phyloP scores from a whole-genome alignment of 2,113 vertebrate species.

The Gnathonemus longibarbis region DNA sequence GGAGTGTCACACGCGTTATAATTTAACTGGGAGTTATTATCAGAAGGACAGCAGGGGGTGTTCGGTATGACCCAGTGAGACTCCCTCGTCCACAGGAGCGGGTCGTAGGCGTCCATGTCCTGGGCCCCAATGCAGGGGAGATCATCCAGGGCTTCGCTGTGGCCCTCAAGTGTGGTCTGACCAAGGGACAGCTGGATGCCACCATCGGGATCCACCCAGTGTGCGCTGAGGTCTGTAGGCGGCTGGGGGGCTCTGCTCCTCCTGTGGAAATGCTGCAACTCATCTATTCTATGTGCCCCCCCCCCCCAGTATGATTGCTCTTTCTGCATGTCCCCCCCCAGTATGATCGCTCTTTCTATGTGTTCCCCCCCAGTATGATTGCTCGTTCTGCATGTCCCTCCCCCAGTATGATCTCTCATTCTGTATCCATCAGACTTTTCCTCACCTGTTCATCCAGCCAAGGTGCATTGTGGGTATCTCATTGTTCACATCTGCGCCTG shows the following conservation, averaged over 20 bases:
- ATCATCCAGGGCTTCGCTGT: slow-evolving; percentile 74
- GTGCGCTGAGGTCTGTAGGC: slow-evolving; percentile 69
- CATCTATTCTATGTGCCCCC: not conserved
- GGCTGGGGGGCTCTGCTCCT: not conserved
- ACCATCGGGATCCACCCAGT: slow-evolving; percentile 70
- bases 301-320: not conserved
- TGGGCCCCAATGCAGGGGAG: slow-evolving; percentile 73
- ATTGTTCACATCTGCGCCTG: not conserved
- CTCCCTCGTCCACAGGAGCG: slow-evolving; percentile 55
- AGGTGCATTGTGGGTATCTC: not conserved
- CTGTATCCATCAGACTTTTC: not conserved
- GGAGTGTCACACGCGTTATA: not conserved
- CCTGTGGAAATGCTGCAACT: not conserved
- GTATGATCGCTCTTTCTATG: not conserved
- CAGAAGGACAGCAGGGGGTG: not conserved
- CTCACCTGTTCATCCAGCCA: not conserved
- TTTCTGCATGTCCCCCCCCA: not conserved
- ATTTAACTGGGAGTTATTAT: not conserved
- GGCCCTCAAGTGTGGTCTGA: slow-evolving; percentile 70
- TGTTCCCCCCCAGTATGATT: not conserved
- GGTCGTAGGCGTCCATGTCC: slow-evolving; percentile 71
- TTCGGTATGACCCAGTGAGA: not conserved
- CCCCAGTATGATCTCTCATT: not conserved
- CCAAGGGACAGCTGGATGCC: slow-evolving; percentile 66
- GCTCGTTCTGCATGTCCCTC: not conserved